A percentile compares a stretch with the other conserved stretches of the same genome.
phyloP scores from a whole-genome alignment of 2,888 invertebrate species.

The Mythimna vitellina region DNA sequence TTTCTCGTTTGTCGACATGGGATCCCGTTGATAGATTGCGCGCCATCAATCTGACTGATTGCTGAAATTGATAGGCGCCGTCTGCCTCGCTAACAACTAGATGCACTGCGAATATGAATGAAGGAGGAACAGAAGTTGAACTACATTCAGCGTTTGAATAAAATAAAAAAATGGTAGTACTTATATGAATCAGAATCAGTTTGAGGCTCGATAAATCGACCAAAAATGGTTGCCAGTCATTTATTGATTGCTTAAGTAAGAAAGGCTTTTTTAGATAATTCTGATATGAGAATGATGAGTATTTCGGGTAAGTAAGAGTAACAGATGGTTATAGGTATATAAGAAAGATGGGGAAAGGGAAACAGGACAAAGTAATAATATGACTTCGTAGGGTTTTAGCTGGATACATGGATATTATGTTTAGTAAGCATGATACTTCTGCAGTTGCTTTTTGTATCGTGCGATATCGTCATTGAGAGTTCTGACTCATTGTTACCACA shows the following conservation, averaged over 20 bases:
- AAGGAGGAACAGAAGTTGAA: slow-evolving; percentile 38
- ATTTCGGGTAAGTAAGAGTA: no score
- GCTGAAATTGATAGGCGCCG: slow-evolving; percentile 87
- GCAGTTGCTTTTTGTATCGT: slow-evolving; percentile 12
- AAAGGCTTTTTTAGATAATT: slow-evolving; percentile 16
- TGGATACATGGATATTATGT: neutral
- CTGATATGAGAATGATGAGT: neutral
- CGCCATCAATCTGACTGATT: slow-evolving; percentile 83
- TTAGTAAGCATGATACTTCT: slow-evolving; percentile 24
- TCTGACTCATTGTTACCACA: slow-evolving; percentile 60
- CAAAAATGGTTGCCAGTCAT: slow-evolving; percentile 7
- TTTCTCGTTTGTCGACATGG: slow-evolving; percentile 67
- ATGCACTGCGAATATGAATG: slow-evolving; percentile 56
- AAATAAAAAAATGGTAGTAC: neutral
- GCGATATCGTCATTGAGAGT: slow-evolving; percentile 19
- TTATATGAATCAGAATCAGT: neutral
- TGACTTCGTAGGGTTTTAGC: neutral
- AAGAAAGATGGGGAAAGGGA: neutral
- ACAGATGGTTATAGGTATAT: neutral
- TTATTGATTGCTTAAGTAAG: slow-evolving; percentile 14
- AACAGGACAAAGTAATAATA: neutral
- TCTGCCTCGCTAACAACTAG: slow-evolving; percentile 72
- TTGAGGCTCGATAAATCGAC: slow-evolving; percentile 21
- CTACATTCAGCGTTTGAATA: neutral
- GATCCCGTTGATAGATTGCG: slow-evolving; percentile 74